Evolutionary conservation across 2,888 invertebrate species (phyloP).

Genomic region (Andrena flavipes): DNA sequence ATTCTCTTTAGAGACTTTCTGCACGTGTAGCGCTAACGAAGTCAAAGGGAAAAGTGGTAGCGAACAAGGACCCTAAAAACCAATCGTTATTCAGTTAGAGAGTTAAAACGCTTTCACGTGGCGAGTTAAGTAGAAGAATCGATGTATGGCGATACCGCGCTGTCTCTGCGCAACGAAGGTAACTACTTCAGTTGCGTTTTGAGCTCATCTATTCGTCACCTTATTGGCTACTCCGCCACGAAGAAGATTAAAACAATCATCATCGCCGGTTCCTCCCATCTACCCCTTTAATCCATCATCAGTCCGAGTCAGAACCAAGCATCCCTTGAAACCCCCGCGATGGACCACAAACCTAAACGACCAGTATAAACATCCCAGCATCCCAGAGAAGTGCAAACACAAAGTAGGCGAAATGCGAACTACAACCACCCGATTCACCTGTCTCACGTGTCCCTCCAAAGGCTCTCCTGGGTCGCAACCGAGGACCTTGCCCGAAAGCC

Average conservation of each 20-base stretch:
- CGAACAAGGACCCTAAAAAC: neutral
- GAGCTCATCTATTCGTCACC: neutral
- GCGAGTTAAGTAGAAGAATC: slow-evolving; percentile 27
- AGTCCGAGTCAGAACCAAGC: neutral
- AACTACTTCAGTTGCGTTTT: neutral
- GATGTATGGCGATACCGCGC: neutral
- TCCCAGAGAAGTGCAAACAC: too few species aligned
- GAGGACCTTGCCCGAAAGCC: too few species aligned
- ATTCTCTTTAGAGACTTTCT: too few species aligned
- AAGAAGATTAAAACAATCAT: neutral
- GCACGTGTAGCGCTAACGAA: neutral
- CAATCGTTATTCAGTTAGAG: neutral
- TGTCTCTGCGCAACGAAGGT: neutral
- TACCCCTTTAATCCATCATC: neutral
- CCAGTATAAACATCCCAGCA: too few species aligned
- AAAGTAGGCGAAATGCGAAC: too few species aligned
- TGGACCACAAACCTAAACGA: neutral
- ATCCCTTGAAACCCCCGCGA: neutral
- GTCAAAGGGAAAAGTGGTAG: neutral
- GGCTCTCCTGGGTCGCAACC: too few species aligned
- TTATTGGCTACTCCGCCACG: neutral
- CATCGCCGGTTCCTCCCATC: too few species aligned
- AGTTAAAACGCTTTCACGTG: neutral
- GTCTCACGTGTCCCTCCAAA: too few species aligned
- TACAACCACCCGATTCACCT: too few species aligned